These are phyloP conservation scores for Sialia sialis DNA, from an alignment of 2,113 vertebrate species.

Conservation along the genomic window DNA sequence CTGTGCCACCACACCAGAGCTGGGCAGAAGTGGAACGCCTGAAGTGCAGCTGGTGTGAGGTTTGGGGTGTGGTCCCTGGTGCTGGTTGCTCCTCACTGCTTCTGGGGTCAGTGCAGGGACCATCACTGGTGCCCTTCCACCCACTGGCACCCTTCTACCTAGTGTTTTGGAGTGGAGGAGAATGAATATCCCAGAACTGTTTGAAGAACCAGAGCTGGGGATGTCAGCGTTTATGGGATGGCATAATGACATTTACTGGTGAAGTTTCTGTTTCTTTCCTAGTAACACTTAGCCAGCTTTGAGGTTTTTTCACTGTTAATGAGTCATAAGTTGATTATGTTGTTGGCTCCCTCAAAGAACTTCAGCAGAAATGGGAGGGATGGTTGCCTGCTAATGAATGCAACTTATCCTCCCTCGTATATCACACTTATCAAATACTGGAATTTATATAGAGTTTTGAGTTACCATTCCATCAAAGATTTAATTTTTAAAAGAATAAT, in stretches of 20 bases:
- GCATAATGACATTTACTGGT: background rate
- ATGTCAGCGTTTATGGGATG: background rate
- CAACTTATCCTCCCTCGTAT: background rate
- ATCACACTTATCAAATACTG: background rate
- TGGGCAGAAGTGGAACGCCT: background rate
- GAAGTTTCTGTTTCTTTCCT: background rate
- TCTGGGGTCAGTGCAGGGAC: fast-evolving
- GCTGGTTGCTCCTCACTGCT: background rate
- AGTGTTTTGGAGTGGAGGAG: background rate
- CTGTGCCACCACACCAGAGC: no score
- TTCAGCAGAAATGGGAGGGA: background rate
- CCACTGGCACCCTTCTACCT: background rate
- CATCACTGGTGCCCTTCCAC: background rate
- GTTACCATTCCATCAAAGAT: background rate
- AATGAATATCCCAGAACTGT: background rate
- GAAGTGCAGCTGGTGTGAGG: fast-evolving
- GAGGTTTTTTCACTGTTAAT: background rate
- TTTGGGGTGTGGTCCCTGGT: background rate
- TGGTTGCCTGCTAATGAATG: background rate
- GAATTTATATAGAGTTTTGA: background rate
- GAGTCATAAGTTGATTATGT: background rate
- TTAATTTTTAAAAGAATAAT: background rate
- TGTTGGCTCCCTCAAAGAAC: background rate
- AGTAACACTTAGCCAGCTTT: background rate
- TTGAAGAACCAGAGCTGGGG: background rate